Evolutionary conservation across 53 echinoderm and acorn worm species (phyloP).

Genomic region (Stichopus horrens): DNA sequence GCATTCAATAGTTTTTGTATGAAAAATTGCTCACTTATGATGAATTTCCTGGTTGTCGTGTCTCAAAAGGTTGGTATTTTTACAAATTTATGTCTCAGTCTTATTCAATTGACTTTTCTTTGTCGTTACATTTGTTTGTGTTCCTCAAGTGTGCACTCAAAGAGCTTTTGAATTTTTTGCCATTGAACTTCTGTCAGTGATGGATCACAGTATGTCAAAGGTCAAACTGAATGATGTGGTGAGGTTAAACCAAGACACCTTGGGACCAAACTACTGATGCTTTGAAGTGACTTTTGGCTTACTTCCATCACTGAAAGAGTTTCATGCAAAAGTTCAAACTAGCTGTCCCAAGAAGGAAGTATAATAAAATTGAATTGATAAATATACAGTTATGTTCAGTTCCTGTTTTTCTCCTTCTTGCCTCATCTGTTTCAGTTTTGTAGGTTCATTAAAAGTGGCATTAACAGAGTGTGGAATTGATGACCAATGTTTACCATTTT

Average conservation of each 20-base stretch:
- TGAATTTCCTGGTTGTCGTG: too few species aligned
- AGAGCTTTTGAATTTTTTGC: background rate
- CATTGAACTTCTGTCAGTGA: constrained; percentile 9
- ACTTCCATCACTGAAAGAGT: constrained; percentile 19
- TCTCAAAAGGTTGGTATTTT: too few species aligned
- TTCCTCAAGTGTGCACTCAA: background rate
- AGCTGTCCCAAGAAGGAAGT: background rate
- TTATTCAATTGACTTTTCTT: background rate
- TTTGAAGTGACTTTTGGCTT: constrained; percentile 14
- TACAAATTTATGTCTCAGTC: too few species aligned
- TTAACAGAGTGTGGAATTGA: too few species aligned
- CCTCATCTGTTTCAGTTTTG: too few species aligned
- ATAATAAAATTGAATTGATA: too few species aligned
- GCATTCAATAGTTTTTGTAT: too few species aligned
- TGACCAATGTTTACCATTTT: too few species aligned
- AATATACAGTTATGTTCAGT: too few species aligned
- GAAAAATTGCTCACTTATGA: too few species aligned
- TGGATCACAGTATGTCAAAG: constrained; percentile 8
- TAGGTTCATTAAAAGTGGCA: too few species aligned
- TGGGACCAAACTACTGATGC: constrained; percentile 25
- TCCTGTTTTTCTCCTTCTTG: too few species aligned
- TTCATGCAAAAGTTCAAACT: constrained; percentile 2
- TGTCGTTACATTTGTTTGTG: background rate
- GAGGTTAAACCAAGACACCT: constrained; percentile 30
- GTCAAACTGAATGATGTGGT: constrained; percentile 35